Percentiles rank a stretch among this genome's conserved stretches.
These are phyloP conservation scores for Noctuana brunneofusca DNA, from an alignment of 2,888 invertebrate genomes.

Conservation along the genomic window DNA sequence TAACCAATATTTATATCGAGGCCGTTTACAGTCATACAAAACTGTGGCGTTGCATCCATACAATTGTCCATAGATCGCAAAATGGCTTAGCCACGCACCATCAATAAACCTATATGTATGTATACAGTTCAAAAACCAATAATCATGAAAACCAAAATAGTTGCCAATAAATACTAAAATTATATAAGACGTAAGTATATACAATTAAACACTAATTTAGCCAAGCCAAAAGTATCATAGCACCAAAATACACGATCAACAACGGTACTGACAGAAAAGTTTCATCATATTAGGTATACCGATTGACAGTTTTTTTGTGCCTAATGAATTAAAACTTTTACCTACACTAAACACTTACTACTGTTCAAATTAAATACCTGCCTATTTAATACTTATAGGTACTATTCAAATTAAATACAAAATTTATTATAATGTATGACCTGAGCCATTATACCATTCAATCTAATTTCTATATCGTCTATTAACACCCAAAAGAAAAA, in stretches of 20 bases:
- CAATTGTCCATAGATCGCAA: conserved; percentile 5
- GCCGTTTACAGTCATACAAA: conserved; percentile 1
- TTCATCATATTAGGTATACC: conserved; percentile 49
- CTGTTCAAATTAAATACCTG: not conserved
- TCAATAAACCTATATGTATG: conserved; percentile 32
- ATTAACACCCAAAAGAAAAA: no score
- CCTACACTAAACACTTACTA: not conserved
- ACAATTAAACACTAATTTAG: conserved; percentile 77
- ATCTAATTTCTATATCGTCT: no score
- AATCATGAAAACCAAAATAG: conserved; percentile 59
- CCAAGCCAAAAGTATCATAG: conserved; percentile 79
- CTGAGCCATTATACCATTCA: no score
- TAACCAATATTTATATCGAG: not conserved
- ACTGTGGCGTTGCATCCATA: not conserved
- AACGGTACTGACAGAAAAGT: conserved; percentile 77
- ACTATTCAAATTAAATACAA: not conserved
- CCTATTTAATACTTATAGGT: conserved; percentile 5
- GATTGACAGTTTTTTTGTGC: conserved; percentile 1
- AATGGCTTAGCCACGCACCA: conserved; percentile 65
- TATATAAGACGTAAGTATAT: conserved; percentile 54
- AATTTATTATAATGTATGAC: not conserved
- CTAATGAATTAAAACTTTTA: conserved; percentile 14
- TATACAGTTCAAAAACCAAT: conserved; percentile 44
- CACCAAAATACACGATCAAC: conserved; percentile 75
- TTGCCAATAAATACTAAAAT: conserved; percentile 73